Evolutionary conservation across 2,113 vertebrate species (phyloP).

Genomic region (Sceloporus tristichus): DNA sequence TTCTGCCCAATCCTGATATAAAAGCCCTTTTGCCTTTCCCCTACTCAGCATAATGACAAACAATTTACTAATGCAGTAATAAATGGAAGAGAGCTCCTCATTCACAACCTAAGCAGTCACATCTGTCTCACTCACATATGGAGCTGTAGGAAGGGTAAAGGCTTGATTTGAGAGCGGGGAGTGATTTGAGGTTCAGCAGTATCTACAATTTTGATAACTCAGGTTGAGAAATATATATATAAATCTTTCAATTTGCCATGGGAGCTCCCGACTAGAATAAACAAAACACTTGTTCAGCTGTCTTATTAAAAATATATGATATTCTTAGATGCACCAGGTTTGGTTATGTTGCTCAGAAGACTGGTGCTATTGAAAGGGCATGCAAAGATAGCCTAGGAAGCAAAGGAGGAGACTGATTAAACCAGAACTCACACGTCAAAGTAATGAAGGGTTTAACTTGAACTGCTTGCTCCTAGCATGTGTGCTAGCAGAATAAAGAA

Average conservation of each 20-base stretch:
- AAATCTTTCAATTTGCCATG: neutral
- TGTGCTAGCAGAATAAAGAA: neutral
- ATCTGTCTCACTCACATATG: neutral
- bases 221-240: neutral
- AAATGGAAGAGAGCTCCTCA: neutral
- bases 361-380: slow-evolving; percentile 14
- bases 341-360: neutral
- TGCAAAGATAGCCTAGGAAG: neutral
- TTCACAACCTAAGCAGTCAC: neutral
- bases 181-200: neutral
- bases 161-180: too few species aligned
- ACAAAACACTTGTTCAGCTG: slow-evolving; percentile 9
- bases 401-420: slow-evolving; percentile 6
- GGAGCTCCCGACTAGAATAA: neutral
- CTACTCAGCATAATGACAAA: neutral
- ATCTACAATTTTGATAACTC: neutral
- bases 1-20: neutral
- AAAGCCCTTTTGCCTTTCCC: neutral
- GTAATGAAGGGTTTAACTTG: slow-evolving; percentile 32
- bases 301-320: neutral
- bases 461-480: slow-evolving; percentile 1
- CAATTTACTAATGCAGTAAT: neutral
- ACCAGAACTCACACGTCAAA: neutral
- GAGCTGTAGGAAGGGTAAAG: neutral
- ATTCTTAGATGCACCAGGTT: neutral